phyloP scores from a whole-genome alignment of 2,888 invertebrate genomes.

The Drosophila lacicola region DNA sequence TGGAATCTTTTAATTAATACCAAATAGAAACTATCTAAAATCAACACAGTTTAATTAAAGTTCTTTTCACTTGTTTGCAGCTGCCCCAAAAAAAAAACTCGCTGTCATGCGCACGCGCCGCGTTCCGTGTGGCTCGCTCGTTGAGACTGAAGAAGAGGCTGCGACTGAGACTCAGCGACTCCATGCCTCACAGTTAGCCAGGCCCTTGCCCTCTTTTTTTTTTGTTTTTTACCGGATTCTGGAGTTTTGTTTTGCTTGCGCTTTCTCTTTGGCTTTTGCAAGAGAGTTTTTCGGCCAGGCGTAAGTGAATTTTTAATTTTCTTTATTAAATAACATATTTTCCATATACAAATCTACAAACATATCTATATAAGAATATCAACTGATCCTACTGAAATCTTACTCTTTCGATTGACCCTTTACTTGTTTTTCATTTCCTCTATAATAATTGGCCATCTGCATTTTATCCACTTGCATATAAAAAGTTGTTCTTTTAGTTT shows the following conservation, averaged over 20 bases:
- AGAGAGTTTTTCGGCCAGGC: conserved; percentile 14
- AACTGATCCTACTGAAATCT: no score
- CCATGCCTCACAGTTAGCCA: conserved; percentile 32
- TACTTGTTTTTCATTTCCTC: no score
- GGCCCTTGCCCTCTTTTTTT: conserved; percentile 18
- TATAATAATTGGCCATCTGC: no score
- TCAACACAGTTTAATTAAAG: neutral
- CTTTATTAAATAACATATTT: no score
- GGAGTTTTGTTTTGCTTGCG: conserved; percentile 8
- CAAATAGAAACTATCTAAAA: neutral
- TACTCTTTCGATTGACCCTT: no score
- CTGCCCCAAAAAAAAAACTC: conserved; percentile 1
- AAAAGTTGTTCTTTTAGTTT: no score
- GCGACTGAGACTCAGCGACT: conserved; percentile 14
- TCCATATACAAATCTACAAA: no score
- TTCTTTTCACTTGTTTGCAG: conserved; percentile 13
- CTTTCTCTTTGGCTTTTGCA: conserved; percentile 37
- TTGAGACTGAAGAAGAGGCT: conserved; percentile 59
- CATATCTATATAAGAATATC: no score
- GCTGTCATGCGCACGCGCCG: conserved; percentile 44
- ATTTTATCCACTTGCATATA: no score
- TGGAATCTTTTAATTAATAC: neutral
- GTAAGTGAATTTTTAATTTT: neutral
- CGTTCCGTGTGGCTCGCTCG: conserved; percentile 28
- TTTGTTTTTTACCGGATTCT: conserved; percentile 17